Evolutionary conservation across 2,888 invertebrate species (phyloP).

Genomic region (Dinocampus coccinellae): DNA sequence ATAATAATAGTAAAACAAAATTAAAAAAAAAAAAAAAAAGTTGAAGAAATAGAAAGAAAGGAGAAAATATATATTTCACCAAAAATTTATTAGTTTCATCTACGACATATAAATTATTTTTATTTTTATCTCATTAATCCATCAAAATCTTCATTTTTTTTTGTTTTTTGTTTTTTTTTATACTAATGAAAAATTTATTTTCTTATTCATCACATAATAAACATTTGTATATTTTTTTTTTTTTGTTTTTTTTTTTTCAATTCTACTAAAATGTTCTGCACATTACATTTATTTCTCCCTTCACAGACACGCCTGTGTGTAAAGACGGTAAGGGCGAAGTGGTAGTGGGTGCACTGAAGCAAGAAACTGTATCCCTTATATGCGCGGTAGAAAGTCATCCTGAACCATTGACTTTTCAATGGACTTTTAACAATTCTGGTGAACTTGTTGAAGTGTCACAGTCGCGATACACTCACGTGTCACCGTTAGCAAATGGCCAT

Average conservation of each 20-base stretch:
- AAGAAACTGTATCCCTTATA: conserved; percentile 86
- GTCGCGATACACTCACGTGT: conserved; percentile 70
- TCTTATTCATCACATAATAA: not conserved
- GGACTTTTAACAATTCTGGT: conserved; percentile 94
- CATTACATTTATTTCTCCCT: not conserved
- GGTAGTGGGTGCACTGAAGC: conserved; percentile 84
- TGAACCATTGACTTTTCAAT: conserved; percentile 86
- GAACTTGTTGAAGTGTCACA: conserved; percentile 84
- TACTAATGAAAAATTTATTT: too few species aligned
- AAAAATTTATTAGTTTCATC: too few species aligned
- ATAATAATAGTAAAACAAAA: conserved; percentile 26
- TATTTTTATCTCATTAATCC: not conserved
- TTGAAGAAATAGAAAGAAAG: too few species aligned
- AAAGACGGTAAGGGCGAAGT: conserved; percentile 81
- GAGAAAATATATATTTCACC: too few species aligned
- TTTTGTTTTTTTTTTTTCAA: not conserved
- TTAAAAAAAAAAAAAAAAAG: conserved; percentile 13
- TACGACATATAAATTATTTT: conserved; percentile 22
- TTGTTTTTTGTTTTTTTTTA: too few species aligned
- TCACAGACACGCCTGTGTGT: conserved; percentile 60
- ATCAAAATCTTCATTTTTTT: too few species aligned
- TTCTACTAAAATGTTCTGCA: not conserved
- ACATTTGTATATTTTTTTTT: not conserved
- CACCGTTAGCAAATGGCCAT: conserved; percentile 53
- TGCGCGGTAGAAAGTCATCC: conserved; percentile 93